Base-by-base conservation (phyloP, 2,113 vertebrate genomes). In the Rhynchopsitta pachyrhyncha region DNA sequence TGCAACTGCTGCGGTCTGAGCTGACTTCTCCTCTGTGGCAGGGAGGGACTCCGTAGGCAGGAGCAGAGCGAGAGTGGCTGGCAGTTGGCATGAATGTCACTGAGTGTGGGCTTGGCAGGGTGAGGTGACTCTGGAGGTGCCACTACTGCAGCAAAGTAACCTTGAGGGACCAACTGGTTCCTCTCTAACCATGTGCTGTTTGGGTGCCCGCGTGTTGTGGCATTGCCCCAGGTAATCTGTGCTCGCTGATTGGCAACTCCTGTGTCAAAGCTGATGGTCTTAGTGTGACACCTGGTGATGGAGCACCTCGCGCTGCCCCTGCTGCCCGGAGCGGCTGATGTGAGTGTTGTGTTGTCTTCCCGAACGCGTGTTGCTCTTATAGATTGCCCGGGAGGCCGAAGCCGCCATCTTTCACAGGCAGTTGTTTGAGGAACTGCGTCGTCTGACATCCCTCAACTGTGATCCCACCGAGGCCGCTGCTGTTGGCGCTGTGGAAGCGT, bases 361-460 rank as follows among this genome's bases (percentile, higher is more conserved):
- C 88, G 97, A 94, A 97, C 8, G 94, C 97, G 3, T 97, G 92
- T 98, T 96, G 96, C 98, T 97, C 97, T 98, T 96, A 47, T 97
- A 99, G 99, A 99, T 99, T 96, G 99, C 99, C 96, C 99, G 99
- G 80, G 99, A 99, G 98, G 99, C 99, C 66, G 99, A 99, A 97
- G 99, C 99, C 29, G 99, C 99, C 97, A 99, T 99, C 98, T 99
- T 98, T 98, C 99, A 99, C 98, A 98, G 99, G 98, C 99, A 99
- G 94, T 98, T 99, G 97, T 99, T 99, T 60, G 99, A 99, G 98
- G 99, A 99, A 92, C 98, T 99, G 93, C 98, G 99, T n/a, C 99
- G 99, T 60, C 98, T 98, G 96, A 97, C 98, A 47, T 98, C 99
- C 90, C 98, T 99, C 97, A 99, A 99, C 95, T 99, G 98, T 28